A percentile compares a stretch with the other conserved stretches of the same genome.
Conservation (phyloP, 2,888 invertebrate species). For the Seira musarum region DNA sequence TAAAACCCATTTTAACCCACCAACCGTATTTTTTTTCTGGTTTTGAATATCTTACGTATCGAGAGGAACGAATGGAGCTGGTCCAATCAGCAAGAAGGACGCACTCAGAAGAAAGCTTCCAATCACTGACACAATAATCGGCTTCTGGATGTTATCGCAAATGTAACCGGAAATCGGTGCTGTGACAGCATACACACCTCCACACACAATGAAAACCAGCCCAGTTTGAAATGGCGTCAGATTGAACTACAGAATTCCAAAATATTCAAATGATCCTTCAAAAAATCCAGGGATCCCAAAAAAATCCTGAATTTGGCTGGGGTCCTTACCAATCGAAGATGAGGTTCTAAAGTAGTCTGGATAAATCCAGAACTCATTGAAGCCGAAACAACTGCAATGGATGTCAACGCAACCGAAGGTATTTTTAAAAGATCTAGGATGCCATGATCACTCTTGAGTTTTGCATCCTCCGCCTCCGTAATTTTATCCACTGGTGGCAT, state of each 20-base stretch:
- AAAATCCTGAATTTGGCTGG: too few species aligned
- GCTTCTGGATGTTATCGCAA: constrained; percentile 81
- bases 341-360: constrained; percentile 76
- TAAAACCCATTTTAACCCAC: too few species aligned
- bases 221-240: constrained; percentile 82
- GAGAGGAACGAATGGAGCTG: constrained; percentile 83
- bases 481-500: constrained; percentile 55
- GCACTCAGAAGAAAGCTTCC: constrained; percentile 80
- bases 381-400: constrained; percentile 71
- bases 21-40: not conserved
- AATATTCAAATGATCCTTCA: not conserved
- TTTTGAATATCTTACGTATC: constrained; percentile 77
- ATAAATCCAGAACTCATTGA: constrained; percentile 74
- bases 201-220: constrained; percentile 88
- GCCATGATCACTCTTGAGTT: constrained; percentile 70
- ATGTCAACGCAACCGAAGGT: constrained; percentile 72
- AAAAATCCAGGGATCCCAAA: not conserved
- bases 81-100: constrained; percentile 85
- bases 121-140: constrained; percentile 79
- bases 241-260: constrained; percentile 75
- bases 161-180: constrained; percentile 87
- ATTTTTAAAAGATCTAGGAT: constrained; percentile 77
- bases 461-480: constrained; percentile 28
- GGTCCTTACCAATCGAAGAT: constrained; percentile 73
- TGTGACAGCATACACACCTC: constrained; percentile 85